Percentiles rank a stretch among this genome's conserved stretches.
These are phyloP conservation scores for Cephalopholis sonnerati DNA, from an alignment of 2,113 vertebrate species.

Conservation along the genomic window DNA sequence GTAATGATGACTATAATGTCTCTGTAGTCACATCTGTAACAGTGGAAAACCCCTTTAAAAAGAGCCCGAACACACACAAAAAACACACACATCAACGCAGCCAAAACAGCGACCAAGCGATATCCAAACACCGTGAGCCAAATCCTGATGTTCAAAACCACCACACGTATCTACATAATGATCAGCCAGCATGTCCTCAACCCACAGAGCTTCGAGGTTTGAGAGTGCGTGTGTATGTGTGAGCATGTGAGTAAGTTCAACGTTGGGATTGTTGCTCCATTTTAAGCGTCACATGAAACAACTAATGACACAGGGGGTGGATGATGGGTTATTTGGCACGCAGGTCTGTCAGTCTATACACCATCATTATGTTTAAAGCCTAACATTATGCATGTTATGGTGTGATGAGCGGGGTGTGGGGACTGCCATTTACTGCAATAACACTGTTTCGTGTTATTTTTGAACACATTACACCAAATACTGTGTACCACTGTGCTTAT, in stretches of 20 bases:
- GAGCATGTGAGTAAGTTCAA: neutral
- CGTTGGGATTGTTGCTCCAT: neutral
- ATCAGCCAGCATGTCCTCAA: neutral
- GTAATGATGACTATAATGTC: conserved; percentile 35
- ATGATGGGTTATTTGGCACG: conserved; percentile 23
- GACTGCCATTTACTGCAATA: conserved; percentile 7
- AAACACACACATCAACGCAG: conserved; percentile 16
- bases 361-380: conserved; percentile 24
- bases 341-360: neutral
- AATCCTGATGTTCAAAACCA: conserved; percentile 18
- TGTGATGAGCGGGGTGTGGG: neutral
- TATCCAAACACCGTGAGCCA: neutral
- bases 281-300: conserved; percentile 9
- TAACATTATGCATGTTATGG: neutral
- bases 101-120: conserved; percentile 32
- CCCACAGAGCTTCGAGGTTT: neutral
- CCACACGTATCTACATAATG: conserved; percentile 4
- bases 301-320: conserved; percentile 30
- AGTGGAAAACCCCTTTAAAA: conserved; percentile 60
- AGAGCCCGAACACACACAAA: neutral
- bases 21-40: conserved; percentile 11
- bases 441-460: neutral
- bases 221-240: no score
- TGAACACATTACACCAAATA: neutral
- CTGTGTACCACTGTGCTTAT: neutral